Percentiles rank a stretch among this genome's conserved stretches.
These are phyloP conservation scores for Beaufortia kweichowensis DNA, from an alignment of 2,113 vertebrate genomes.

Conservation along the genomic window DNA sequence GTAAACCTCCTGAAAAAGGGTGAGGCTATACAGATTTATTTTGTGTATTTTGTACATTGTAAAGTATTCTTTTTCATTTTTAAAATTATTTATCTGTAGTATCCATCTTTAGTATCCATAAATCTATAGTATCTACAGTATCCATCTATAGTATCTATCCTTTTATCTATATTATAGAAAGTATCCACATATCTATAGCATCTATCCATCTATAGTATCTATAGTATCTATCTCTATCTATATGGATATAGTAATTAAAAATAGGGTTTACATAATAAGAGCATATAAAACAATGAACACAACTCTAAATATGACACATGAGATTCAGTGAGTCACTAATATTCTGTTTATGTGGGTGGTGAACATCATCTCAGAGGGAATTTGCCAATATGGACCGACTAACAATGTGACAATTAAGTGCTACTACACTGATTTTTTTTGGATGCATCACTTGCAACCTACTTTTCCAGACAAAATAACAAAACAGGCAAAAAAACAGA, in stretches of 20 bases:
- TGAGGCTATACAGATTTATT: too few relatives aligned
- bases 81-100: too few relatives aligned
- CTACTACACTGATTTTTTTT: slow-evolving; percentile 49
- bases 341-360: slow-evolving; percentile 47
- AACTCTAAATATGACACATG: slow-evolving; percentile 29
- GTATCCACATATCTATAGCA: too few relatives aligned
- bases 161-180: too few relatives aligned
- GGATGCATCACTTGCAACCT: slow-evolving; percentile 34
- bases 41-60: too few relatives aligned
- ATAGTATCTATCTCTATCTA: too few relatives aligned
- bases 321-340: slow-evolving; percentile 48
- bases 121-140: too few relatives aligned
- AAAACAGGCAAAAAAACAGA: slow-evolving; percentile 37
- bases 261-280: slow-evolving; percentile 20
- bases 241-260: background rate
- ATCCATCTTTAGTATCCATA: too few relatives aligned
- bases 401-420: slow-evolving; percentile 53
- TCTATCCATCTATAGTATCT: too few relatives aligned
- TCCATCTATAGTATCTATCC: too few relatives aligned
- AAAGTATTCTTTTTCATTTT: too few relatives aligned
- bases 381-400: slow-evolving; percentile 51
- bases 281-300: slow-evolving; percentile 31
- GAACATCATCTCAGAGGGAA: slow-evolving; percentile 41
- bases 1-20: too few relatives aligned
- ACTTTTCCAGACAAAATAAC: slow-evolving; percentile 47